phyloP scores from a whole-genome alignment of 2,113 vertebrate genomes.

The Apodemus speciosus region DNA sequence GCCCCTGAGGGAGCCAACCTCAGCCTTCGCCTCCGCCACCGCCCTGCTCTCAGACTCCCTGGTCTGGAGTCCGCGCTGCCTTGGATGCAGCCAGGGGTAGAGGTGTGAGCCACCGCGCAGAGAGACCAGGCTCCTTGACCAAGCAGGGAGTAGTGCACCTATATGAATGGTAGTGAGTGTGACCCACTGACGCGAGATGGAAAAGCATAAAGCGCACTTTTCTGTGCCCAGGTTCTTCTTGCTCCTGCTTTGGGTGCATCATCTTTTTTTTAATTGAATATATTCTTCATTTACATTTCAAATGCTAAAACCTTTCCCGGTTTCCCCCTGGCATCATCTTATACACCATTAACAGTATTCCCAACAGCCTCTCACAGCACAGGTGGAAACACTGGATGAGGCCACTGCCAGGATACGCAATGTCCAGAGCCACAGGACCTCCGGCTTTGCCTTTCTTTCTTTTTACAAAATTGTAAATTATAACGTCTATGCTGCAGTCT shows the following conservation, averaged over 20 bases:
- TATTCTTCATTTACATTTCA: no score
- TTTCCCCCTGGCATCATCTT: neutral
- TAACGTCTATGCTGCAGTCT: neutral
- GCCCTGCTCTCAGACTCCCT: neutral
- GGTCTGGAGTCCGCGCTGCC: neutral
- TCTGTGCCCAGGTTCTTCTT: neutral
- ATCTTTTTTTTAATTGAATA: no score
- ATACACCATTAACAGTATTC: neutral
- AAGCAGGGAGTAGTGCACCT: neutral
- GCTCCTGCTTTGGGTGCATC: neutral
- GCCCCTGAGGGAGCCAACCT: neutral
- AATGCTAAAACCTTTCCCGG: no score
- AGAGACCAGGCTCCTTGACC: neutral
- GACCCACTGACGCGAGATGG: neutral
- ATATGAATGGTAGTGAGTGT: neutral
- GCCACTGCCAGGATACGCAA: neutral
- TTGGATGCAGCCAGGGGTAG: constrained; percentile 21
- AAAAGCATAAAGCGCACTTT: neutral
- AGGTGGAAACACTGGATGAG: neutral
- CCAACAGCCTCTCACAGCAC: neutral
- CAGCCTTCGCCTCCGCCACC: neutral
- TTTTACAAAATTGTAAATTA: neutral
- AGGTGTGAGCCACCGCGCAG: neutral
- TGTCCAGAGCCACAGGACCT: neutral
- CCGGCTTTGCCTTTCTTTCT: neutral